Percentiles rank a stretch among this genome's conserved stretches.
Conservation (phyloP, 1,140 invertebrate genomes). For the Drosophila nigrodunni region DNA sequence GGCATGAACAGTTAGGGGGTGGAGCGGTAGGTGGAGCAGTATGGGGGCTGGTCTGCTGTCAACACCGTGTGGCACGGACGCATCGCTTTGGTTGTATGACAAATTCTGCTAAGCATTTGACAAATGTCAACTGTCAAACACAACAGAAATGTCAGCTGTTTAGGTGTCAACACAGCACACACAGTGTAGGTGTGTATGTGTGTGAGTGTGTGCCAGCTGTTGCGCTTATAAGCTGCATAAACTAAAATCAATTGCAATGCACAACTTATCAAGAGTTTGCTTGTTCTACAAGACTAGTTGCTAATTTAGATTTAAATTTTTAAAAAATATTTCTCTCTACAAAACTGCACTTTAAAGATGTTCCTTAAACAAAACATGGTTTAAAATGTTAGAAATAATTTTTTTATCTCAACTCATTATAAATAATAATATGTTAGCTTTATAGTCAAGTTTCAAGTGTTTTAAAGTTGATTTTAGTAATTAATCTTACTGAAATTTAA, state of each 20-base stretch:
- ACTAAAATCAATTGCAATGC: slow-evolving; percentile 37
- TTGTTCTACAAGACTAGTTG: no score
- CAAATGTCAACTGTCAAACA: slow-evolving; percentile 82
- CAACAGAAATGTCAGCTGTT: slow-evolving; percentile 52
- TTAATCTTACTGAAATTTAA: no score
- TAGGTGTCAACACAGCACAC: slow-evolving; percentile 35
- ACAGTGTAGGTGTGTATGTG: neutral
- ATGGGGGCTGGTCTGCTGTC: neutral
- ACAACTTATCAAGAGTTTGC: neutral
- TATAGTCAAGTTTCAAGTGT: no score
- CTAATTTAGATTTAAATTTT: no score
- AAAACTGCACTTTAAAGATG: no score
- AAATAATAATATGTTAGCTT: no score
- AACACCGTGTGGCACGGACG: slow-evolving; percentile 25
- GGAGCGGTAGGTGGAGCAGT: neutral
- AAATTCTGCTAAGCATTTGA: slow-evolving; percentile 81
- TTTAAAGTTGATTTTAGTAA: no score
- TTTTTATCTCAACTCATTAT: no score
- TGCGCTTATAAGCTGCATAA: slow-evolving; percentile 31
- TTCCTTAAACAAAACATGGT: no score
- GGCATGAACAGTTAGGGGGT: neutral
- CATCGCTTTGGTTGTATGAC: slow-evolving; percentile 52
- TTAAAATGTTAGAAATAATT: no score
- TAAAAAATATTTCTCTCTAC: no score
- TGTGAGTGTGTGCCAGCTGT: slow-evolving; percentile 35